Conservation (phyloP, 2,888 invertebrate genomes). For the Dynastes tityus region DNA sequence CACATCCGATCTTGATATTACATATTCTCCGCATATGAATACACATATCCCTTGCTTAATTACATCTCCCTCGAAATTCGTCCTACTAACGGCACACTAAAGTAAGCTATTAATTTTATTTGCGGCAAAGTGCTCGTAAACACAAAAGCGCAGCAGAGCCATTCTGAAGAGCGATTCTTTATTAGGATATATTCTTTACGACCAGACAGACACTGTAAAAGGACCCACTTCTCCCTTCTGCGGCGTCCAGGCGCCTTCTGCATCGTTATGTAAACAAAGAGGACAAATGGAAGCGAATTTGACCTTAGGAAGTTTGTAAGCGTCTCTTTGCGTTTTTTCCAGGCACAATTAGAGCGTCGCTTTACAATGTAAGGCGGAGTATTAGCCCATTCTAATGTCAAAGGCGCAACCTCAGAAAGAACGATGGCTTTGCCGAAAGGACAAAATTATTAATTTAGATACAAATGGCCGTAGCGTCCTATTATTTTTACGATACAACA, state of each 20-base stretch:
- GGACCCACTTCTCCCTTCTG: constrained; percentile 5
- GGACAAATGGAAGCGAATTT: constrained; percentile 14
- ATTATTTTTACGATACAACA: no score
- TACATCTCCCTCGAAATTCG: background rate
- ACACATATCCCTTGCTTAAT: constrained; percentile 5
- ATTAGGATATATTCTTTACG: constrained; percentile 31
- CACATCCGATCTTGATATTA: background rate
- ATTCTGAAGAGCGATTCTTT: constrained; percentile 21
- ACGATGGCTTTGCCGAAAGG: background rate
- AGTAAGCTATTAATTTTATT: constrained; percentile 26
- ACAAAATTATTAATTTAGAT: background rate
- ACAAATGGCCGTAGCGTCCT: background rate
- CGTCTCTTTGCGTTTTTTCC: constrained; percentile 7
- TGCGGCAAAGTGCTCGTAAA: constrained; percentile 25
- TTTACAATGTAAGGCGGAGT: background rate
- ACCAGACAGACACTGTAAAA: constrained; percentile 19
- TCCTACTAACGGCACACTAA: background rate
- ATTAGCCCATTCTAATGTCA: constrained; percentile 9
- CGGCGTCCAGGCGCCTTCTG: constrained; percentile 5
- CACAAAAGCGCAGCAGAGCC: constrained; percentile 13
- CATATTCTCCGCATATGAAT: background rate
- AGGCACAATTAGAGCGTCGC: constrained; percentile 2
- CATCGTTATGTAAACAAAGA: constrained; percentile 23
- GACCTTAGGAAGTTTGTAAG: constrained; percentile 13
- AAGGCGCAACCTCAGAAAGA: background rate